phyloP scores from a whole-genome alignment of 2,113 vertebrate species.

The Dendrocopos noguchii region DNA sequence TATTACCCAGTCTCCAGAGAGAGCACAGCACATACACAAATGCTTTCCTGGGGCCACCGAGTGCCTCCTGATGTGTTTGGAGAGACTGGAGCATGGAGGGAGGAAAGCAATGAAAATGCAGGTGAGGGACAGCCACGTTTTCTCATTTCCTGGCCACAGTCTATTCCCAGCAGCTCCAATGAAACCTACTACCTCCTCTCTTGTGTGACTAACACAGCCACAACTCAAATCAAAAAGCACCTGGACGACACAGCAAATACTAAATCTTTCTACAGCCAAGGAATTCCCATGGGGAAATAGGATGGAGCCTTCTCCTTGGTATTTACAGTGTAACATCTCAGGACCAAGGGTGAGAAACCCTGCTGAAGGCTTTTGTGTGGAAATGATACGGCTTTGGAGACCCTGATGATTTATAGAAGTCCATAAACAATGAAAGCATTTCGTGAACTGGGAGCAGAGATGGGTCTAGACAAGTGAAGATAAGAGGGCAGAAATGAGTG shows the following conservation, averaged over 20 bases:
- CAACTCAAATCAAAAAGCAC: slow-evolving; percentile 30
- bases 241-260: neutral
- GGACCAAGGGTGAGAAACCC: neutral
- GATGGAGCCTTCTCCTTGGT: neutral
- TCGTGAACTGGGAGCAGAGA: neutral
- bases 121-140: neutral
- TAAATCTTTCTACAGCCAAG: neutral
- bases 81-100: neutral
- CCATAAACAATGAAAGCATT: neutral
- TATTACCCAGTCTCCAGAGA: neutral
- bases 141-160: slow-evolving; percentile 35
- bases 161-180: slow-evolving; percentile 13
- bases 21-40: neutral
- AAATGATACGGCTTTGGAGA: neutral
- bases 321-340: neutral
- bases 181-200: neutral
- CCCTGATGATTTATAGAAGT: neutral
- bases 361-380: neutral
- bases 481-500: neutral
- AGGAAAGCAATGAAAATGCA: slow-evolving; percentile 17
- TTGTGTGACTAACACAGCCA: neutral
- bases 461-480: neutral
- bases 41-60: neutral
- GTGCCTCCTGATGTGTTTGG: neutral
- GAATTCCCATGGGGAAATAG: neutral